Base-by-base conservation (phyloP, 1,140 invertebrate genomes). In the Meloidogyne exigua region DNA sequence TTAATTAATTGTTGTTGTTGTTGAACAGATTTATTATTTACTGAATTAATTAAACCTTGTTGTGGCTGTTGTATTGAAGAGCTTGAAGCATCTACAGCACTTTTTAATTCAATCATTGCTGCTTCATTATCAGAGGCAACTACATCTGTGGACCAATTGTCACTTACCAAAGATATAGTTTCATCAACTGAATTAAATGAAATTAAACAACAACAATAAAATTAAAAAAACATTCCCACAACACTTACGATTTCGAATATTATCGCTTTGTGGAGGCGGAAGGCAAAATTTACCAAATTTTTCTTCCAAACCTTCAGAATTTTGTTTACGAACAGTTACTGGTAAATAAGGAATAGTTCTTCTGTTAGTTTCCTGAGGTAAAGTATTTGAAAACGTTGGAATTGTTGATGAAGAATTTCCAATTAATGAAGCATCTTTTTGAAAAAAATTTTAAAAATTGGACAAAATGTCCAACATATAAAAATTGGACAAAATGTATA, bases 211-310 rank as follows among this genome's bases (percentile, higher is more conserved):
- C n/a, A n/a, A n/a, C n/a, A 65, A 79, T 2, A 25, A 12, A 13
- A 28, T 71, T 70, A 68, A 74, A n/a, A 9, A 74, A n/a, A 65
- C 21, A 57, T 13, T n/a, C 0, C n/a, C n/a, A 57, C n/a, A 75
- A n/a, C 12, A 64, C 64, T 76, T 80, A 83, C 81, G 75, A 71
- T 83, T 72, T 79, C 68, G 68, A 3, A 78, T 44, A 25, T 75
- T 69, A 72, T 88, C 78, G 7, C 5, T 57, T 49, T 79, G 68
- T 28, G 84, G 68, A 26, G 84, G 80, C 15, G 87, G 85, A 32
- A 98, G 94, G 86, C 96, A 95, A 89, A 99, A 99, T 89, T 96
- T 96, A 84, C 95, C 96, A 91, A 99, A 99, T 88, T 97, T 95
- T 78, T 98, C 96, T 83, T 97, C 95, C 74, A 99, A 95, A 86